A percentile compares a stretch with the other conserved stretches of the same genome.
phyloP scores from a whole-genome alignment of 2,113 vertebrate species.

The Uria lomvia region DNA sequence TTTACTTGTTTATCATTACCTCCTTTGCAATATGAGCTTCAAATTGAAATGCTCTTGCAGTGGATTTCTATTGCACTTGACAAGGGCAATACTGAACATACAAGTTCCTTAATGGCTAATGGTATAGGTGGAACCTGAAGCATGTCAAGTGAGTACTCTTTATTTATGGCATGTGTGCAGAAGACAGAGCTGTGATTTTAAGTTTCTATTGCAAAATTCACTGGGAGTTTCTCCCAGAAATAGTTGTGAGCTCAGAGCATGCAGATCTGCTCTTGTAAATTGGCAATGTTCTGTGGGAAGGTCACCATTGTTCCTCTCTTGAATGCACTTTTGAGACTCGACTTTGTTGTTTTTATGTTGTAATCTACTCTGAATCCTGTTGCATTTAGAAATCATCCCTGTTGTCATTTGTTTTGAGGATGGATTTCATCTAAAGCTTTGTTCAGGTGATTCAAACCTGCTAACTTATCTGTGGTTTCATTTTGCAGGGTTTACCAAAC shows the following conservation, averaged over 20 bases:
- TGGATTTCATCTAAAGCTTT: background rate
- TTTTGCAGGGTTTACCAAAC: background rate
- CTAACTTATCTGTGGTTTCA: background rate
- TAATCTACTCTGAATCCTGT: background rate
- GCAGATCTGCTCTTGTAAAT: background rate
- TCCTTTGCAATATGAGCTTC: background rate
- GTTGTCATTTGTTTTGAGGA: background rate
- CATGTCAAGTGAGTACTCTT: background rate
- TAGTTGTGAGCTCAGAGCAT: background rate
- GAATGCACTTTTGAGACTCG: background rate
- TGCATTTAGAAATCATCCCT: background rate
- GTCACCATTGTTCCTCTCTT: background rate
- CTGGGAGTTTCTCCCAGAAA: background rate
- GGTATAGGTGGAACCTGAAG: background rate
- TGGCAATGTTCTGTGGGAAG: background rate
- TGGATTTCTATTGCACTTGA: background rate
- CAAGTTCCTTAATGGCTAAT: background rate
- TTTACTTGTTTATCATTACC: background rate
- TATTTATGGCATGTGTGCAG: background rate
- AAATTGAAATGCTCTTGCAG: background rate
- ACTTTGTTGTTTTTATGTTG: background rate
- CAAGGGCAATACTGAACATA: background rate
- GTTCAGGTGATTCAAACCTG: background rate
- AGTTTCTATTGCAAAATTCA: background rate
- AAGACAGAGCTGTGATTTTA: background rate